Conservation (phyloP, 1,140 invertebrate species). For the Luehdorfia chinensis region DNA sequence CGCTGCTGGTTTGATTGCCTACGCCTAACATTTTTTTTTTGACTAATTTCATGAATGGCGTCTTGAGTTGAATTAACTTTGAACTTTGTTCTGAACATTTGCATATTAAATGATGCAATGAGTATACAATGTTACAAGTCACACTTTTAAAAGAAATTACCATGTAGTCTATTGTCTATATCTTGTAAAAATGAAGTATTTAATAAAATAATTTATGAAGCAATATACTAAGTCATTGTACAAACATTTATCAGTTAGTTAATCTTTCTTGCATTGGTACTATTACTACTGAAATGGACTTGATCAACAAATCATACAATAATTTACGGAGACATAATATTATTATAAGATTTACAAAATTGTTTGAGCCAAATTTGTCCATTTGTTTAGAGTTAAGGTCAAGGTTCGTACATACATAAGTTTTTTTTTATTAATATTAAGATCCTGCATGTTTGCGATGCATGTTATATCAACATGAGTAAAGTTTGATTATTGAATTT, state of each 20-base stretch:
- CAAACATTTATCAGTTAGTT: conserved; percentile 20
- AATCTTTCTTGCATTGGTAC: conserved; percentile 6
- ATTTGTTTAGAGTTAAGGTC: conserved; percentile 38
- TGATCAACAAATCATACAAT: not conserved
- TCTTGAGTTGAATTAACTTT: conserved; percentile 9
- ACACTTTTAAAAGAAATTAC: conserved; percentile 1
- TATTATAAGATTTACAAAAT: conserved; percentile 33
- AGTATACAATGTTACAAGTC: not conserved
- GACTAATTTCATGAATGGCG: conserved; percentile 14
- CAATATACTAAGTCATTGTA: conserved; percentile 45
- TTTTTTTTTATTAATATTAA: conserved; percentile 37
- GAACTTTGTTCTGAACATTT: conserved; percentile 16
- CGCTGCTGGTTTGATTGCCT: conserved; percentile 10
- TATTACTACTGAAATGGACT: conserved; percentile 1
- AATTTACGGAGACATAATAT: conserved; percentile 43
- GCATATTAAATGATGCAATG: conserved; percentile 5
- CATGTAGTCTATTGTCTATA: conserved; percentile 22
- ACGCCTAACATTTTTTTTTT: conserved; percentile 13
- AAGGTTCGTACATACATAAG: conserved; percentile 47
- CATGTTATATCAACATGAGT: conserved; percentile 59
- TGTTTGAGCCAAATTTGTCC: conserved; percentile 38
- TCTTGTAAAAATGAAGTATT: conserved; percentile 21
- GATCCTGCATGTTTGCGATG: conserved; percentile 57
- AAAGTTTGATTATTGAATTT: conserved; percentile 40
- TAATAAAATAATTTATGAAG: conserved; percentile 30